Conservation (phyloP, 2,888 invertebrate genomes). For the Busseola fusca region DNA sequence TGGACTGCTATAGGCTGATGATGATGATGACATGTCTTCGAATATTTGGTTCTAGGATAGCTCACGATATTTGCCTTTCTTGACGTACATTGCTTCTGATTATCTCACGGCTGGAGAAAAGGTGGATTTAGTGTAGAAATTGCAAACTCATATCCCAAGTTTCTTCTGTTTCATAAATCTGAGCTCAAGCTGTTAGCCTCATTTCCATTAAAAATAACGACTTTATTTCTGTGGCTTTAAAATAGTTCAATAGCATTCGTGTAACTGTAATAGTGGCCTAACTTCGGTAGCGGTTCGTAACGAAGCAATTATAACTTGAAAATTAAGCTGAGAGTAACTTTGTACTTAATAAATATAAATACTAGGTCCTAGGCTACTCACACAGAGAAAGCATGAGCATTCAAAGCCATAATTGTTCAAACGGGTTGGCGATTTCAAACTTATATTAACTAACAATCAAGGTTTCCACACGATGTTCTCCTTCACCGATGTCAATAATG, state of each 20-base stretch:
- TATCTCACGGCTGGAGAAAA: neutral
- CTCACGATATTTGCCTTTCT: neutral
- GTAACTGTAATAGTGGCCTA: constrained; percentile 22
- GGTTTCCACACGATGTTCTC: no score
- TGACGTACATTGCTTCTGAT: neutral
- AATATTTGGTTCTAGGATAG: neutral
- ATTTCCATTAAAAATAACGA: constrained; percentile 7
- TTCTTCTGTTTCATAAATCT: neutral
- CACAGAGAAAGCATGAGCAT: no score
- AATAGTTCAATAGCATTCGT: constrained; percentile 17
- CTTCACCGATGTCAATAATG: no score
- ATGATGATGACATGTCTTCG: no score
- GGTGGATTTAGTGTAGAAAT: neutral
- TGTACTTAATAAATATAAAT: constrained; percentile 20
- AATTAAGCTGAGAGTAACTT: constrained; percentile 29
- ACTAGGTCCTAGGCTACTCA: neutral
- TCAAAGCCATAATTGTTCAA: no score
- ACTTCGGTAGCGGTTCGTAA: constrained; percentile 30
- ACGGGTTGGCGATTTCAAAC: no score
- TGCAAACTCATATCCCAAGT: neutral
- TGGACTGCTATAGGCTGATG: no score
- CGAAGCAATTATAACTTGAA: constrained; percentile 33
- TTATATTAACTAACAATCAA: no score
- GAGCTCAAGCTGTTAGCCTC: neutral
- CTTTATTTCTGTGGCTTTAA: constrained; percentile 19